Evolutionary conservation across 2,888 invertebrate species (phyloP), one percentile per base, ranked within the genome.

Genomic region (Enchytraeus crypticus): DNA sequence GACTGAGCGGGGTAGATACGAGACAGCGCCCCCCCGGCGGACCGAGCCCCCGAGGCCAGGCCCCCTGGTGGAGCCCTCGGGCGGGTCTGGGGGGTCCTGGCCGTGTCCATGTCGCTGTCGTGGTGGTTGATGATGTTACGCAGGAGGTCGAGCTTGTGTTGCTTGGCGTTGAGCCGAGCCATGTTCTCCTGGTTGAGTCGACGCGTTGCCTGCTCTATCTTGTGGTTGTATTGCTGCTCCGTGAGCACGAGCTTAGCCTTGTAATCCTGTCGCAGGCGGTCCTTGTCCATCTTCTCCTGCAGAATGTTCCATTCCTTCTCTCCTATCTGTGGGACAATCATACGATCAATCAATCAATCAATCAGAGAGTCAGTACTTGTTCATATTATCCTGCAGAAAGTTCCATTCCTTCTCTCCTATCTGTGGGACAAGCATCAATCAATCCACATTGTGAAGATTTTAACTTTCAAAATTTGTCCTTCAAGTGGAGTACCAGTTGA

Each of bases 191-290:
- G 62, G 23, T 74, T 72, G 61, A 72, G 68, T 62, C 73, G 73
- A 21, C 70, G 65, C 45, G 67, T 69, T 33, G 74, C 71, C 59
- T 71, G 69, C 56, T 72, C 74, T 66, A 66, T 55, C 23, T 32
- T 2, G 23, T 58, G 60, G 59, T 64, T 66, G 55, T 56, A 66
- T 38, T 72, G 71, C 5, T 73, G 69, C 60, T 75, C 73, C 49
- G 73, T 73, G 54, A 72, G 69, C 49, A 72, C 72, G 11, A 77
- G 67, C 30, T 73, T 68, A 21, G 68, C 70, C 38, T 89, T 89
- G 62, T 86, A 86, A 75, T 88, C 87, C 0, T 70, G 67, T 58
- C 82, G 82, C 27, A 83, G 77, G 66, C 80, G 77, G 60, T 84
- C 82, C 60, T 81, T 82, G 65, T 84, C 84, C 34, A 80, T 75